These are phyloP conservation scores for Coendou prehensilis DNA, from an alignment of 2,797 vertebrate genomes.

Conservation along the genomic window DNA sequence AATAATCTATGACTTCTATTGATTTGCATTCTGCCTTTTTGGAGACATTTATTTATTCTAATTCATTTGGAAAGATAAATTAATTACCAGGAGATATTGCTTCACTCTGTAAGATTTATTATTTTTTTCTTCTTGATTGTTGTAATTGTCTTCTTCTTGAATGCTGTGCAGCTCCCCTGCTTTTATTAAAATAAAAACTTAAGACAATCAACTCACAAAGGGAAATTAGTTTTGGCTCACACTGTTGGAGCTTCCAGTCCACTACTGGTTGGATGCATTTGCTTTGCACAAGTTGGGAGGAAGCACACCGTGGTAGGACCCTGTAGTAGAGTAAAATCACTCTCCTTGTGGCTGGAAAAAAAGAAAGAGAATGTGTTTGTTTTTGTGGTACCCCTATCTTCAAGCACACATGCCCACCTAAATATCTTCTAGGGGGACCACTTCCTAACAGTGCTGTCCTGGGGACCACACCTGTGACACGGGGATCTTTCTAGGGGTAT, in stretches of 20 bases:
- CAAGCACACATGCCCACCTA: neutral
- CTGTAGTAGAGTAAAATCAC: too few relatives aligned
- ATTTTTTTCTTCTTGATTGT: neutral
- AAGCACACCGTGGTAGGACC: accelerated
- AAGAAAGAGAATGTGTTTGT: neutral
- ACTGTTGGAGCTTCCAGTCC: neutral
- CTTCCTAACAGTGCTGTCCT: neutral
- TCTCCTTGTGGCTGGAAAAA: neutral
- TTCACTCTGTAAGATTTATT: neutral
- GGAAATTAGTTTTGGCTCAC: neutral
- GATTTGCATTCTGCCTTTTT: neutral
- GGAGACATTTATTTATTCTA: neutral
- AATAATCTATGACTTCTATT: neutral
- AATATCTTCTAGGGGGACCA: neutral
- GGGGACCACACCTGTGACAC: neutral
- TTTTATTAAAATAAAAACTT: neutral
- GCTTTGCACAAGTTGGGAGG: accelerated
- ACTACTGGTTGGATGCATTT: neutral
- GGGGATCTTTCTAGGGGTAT: neutral
- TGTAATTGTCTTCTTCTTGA: neutral
- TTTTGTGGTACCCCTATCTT: neutral
- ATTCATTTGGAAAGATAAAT: neutral
- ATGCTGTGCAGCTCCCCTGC: neutral
- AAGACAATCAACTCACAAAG: neutral
- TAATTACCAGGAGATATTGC: neutral